Conservation (phyloP, 2,113 vertebrate genomes). For the Axis porcinus region DNA sequence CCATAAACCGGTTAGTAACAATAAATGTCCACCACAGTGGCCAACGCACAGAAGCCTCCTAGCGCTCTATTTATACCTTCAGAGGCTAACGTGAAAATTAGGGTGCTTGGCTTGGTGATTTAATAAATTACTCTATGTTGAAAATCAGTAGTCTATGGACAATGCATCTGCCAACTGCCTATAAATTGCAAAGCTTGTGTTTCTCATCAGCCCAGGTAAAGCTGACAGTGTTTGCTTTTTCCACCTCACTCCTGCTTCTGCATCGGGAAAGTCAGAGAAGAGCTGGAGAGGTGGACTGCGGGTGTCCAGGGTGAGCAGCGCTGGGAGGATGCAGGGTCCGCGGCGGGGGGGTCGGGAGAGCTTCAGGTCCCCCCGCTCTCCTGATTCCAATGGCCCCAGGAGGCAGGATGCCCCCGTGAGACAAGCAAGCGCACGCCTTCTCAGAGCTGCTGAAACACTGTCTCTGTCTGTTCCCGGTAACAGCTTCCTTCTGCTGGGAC, state of each 20-base stretch:
- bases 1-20: not conserved
- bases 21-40: not conserved
- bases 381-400: not conserved
- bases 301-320: not conserved
- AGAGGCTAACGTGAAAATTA: not conserved
- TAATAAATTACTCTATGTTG: not conserved
- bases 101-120: not conserved
- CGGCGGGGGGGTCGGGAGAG: not conserved
- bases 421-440: not conserved
- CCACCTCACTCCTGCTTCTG: not conserved
- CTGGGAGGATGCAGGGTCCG: not conserved
- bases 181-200: not conserved
- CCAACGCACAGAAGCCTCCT: not conserved
- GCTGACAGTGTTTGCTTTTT: not conserved
- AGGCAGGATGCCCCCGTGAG: constrained; percentile 13
- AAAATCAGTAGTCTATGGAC: not conserved
- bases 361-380: not conserved
- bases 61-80: not conserved
- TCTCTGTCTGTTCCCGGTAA: constrained; percentile 40
- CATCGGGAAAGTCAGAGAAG: not conserved
- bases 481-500: constrained; percentile 8
- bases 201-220: not conserved
- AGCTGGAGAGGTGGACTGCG: not conserved
- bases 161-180: not conserved
- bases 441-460: not conserved